Percentiles rank a stretch among this genome's conserved stretches.
phyloP scores from a whole-genome alignment of 2,888 invertebrate species.

The Caenorhabditis sp. region DNA sequence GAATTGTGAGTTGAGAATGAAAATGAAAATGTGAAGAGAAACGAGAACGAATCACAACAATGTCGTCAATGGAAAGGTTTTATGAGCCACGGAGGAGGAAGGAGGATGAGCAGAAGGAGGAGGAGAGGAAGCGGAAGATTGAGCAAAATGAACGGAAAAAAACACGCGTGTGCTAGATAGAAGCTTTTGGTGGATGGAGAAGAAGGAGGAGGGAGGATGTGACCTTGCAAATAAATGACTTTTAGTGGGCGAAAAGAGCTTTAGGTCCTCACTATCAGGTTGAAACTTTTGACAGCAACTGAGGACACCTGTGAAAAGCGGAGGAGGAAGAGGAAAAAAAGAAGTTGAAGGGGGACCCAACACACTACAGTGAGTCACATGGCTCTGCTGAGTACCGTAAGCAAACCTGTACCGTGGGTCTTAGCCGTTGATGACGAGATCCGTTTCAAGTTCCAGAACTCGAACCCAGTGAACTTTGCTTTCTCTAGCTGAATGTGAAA shows the following conservation, averaged over 20 bases:
- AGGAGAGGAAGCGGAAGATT: background rate
- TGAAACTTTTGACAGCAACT: too few relatives aligned
- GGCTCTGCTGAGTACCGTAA: too few relatives aligned
- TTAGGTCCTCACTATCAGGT: too few relatives aligned
- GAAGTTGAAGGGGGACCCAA: too few relatives aligned
- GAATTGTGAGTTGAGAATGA: constrained; percentile 13
- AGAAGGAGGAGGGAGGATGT: background rate
- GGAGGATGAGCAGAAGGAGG: background rate
- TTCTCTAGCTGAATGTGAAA: too few relatives aligned
- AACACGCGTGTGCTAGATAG: constrained; percentile 8
- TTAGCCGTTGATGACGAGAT: too few relatives aligned
- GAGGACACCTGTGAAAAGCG: too few relatives aligned
- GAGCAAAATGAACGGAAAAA: background rate
- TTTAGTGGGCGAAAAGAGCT: background rate
- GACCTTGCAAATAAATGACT: constrained; percentile 37
- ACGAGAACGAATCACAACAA: constrained; percentile 47
- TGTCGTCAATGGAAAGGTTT: constrained; percentile 49
- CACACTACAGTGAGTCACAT: too few relatives aligned
- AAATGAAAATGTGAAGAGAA: constrained; percentile 31
- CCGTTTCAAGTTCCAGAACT: too few relatives aligned
- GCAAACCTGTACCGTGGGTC: too few relatives aligned
- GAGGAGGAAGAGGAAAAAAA: too few relatives aligned
- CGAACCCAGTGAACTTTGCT: too few relatives aligned
- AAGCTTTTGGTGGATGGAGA: background rate
- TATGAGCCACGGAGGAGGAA: constrained; percentile 39